phyloP scores from a whole-genome alignment of 2,113 vertebrate genomes.

The Carassius auratus region DNA sequence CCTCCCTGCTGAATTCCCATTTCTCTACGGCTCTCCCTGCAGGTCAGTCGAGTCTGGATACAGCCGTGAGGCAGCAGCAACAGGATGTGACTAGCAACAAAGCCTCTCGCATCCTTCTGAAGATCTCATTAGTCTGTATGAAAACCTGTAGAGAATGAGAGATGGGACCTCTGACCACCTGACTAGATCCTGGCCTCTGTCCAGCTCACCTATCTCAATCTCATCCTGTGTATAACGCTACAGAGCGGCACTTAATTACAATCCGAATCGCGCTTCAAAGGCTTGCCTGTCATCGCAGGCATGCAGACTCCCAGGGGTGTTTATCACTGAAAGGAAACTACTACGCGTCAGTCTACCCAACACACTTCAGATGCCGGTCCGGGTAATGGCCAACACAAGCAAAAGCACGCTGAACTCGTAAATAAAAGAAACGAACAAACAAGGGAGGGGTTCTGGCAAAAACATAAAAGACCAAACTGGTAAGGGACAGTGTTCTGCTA shows the following conservation, averaged over 20 bases:
- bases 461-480: conserved; percentile 34
- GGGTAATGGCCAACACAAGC: background rate
- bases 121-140: conserved; percentile 73
- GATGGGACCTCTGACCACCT: conserved; percentile 31
- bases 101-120: conserved; percentile 58
- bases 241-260: conserved; percentile 54
- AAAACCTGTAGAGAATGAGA: conserved; percentile 66
- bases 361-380: background rate
- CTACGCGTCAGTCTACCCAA: background rate
- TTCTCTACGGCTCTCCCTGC: background rate
- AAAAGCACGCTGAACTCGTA: background rate
- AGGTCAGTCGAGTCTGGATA: background rate
- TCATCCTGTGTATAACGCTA: conserved; percentile 35
- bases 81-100: conserved; percentile 46
- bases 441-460: conserved; percentile 12
- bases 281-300: background rate
- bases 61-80: conserved; percentile 15
- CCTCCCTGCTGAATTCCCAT: background rate
- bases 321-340: background rate
- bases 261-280: conserved; percentile 39
- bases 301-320: conserved; percentile 18
- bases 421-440: conserved; percentile 26
- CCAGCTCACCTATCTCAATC: conserved; percentile 58
- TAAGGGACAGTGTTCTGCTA: conserved; percentile 6
- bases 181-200: conserved; percentile 47